These are phyloP conservation scores for Sisor rabdophorus DNA, from an alignment of 2,113 vertebrate genomes.

Conservation along the genomic window DNA sequence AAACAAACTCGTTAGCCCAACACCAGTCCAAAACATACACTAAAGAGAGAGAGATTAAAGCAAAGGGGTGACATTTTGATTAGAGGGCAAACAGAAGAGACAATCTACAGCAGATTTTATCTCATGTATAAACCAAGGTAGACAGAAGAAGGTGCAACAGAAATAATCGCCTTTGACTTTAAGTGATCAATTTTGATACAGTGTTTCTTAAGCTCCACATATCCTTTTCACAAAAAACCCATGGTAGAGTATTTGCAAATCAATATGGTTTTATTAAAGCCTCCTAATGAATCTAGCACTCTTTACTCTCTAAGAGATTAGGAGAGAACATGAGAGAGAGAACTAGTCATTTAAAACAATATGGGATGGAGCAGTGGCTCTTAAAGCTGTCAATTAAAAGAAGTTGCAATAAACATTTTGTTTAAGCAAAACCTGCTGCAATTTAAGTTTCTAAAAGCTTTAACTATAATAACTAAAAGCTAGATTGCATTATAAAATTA, in stretches of 20 bases:
- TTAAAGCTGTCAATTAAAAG: background rate
- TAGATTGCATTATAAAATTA: background rate
- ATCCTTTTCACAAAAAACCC: conserved; percentile 61
- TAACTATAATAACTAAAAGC: background rate
- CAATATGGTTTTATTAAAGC: conserved; percentile 67
- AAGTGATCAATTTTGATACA: conserved; percentile 66
- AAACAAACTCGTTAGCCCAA: conserved; percentile 11
- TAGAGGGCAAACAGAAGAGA: background rate
- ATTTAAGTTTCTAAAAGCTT: background rate
- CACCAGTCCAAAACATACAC: background rate
- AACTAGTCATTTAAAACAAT: conserved; percentile 6
- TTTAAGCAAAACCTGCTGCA: background rate
- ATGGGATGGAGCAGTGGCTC: background rate
- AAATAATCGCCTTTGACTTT: conserved; percentile 49
- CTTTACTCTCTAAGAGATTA: background rate
- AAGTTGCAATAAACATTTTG: background rate
- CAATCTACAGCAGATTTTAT: background rate
- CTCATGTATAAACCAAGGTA: background rate
- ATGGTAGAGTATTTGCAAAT: conserved; percentile 62
- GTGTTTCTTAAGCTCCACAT: conserved; percentile 61
- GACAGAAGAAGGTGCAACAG: conserved; percentile 2
- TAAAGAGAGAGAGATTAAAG: background rate
- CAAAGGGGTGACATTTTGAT: background rate
- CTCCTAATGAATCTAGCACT: conserved; percentile 50
- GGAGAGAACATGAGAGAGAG: background rate